Base-by-base conservation (phyloP, 2,888 invertebrate genomes). In the Tuberolachnus salignus region DNA sequence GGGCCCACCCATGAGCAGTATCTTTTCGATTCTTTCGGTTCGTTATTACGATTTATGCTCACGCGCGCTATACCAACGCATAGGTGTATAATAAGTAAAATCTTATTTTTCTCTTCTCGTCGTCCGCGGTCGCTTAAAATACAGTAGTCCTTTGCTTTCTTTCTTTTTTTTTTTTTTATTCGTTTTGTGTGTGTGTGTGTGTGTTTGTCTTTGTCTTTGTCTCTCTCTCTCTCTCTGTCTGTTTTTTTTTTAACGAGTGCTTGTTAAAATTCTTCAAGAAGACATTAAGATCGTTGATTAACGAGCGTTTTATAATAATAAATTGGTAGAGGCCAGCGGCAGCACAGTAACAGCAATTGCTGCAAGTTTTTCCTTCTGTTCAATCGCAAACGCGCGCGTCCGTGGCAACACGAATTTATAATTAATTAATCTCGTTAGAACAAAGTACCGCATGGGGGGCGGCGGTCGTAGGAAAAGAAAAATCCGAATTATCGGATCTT, bases 221-320 rank as follows among this genome's bases (percentile, higher is more conserved):
- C 44, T 34, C 49, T 26, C 0, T 51, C 11, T 26, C 1, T 64
- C 16, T 46, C 9, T 21, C 10, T 51, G 13, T 61, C 44, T 16
- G 16, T 64, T 1, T 53, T 64, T 74, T 59, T 71, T 75, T 75
- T 46, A 67, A 78, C 75, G 75, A 78, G 19, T 59, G 75, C 75
- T 78, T 67, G 67, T 78, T 78, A 78, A 78, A 78, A 78, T 78
- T 49, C 67, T 67, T 78, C 75, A 67, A 78, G 67, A 78, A 78
- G 75, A 67, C 75, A 67, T 67, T 78, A 67, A 78, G 75, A 78
- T 67, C 34, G 75, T 78, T 78, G 75, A 78, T 78, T 78, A 78
- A 78, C 59, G 75, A 78, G 57, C 55, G 57, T 78, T 67, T 78
- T 78, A 67, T 78, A 67, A 78, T 66, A 75, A 75, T 75, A 78